A percentile compares a stretch with the other conserved stretches of the same genome.
phyloP scores from a whole-genome alignment of 2,888 invertebrate genomes.

The Siphonodentalium dalli region DNA sequence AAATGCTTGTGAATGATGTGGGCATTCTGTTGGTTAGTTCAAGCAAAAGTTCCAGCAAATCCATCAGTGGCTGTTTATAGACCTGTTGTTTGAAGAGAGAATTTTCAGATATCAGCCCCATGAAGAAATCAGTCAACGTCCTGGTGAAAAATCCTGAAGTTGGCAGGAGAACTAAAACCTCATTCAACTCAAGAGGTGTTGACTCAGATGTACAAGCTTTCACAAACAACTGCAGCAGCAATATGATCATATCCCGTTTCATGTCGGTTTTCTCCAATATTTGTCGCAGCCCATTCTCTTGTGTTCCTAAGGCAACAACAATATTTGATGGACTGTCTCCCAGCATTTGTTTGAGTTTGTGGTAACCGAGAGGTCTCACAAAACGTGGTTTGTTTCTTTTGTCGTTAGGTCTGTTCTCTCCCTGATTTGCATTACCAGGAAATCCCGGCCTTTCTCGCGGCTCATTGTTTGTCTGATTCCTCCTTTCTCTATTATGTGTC shows the following conservation, averaged over 20 bases:
- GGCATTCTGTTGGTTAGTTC: conserved; percentile 22
- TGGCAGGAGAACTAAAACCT: conserved; percentile 22
- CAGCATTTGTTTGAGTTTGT: no score
- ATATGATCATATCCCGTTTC: conserved; percentile 9
- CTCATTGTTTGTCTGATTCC: no score
- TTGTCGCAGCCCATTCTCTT: conserved; percentile 29
- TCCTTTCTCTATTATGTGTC: no score
- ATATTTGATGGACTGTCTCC: no score
- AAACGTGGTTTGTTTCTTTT: no score
- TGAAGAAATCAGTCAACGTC: conserved; percentile 12
- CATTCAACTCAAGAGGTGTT: conserved; percentile 14
- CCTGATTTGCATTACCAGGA: no score
- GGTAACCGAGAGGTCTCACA: no score
- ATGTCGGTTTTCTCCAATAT: conserved; percentile 14
- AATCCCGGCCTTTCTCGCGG: no score
- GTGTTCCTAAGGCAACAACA: no score
- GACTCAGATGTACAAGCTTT: conserved; percentile 28
- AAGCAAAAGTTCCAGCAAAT: conserved; percentile 12
- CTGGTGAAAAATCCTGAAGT: conserved; percentile 23
- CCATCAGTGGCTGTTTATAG: conserved; percentile 8
- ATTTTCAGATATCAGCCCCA: conserved; percentile 15
- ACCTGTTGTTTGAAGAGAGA: neutral
- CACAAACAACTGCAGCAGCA: conserved; percentile 20
- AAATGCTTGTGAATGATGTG: conserved; percentile 17
- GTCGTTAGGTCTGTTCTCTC: no score